Percentiles rank a stretch among this genome's conserved stretches.
Evolutionary conservation across 2,888 invertebrate species (phyloP).

Genomic region (Epirrita christyi): DNA sequence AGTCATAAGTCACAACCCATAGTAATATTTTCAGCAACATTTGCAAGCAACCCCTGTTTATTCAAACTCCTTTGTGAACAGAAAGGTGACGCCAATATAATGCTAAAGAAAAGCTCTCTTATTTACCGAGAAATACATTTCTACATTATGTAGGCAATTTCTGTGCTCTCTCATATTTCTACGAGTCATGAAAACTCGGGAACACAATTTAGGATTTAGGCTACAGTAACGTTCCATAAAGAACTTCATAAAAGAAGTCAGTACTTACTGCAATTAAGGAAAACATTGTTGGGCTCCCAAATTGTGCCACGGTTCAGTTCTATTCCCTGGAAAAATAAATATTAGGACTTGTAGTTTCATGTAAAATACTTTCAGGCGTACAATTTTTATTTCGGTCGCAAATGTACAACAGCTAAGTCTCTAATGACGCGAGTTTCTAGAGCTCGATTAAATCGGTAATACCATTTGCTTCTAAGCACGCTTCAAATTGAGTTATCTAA

Average conservation of each 20-base stretch:
- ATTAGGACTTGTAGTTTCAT: conserved; percentile 5
- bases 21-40: conserved; percentile 31
- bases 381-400: conserved; percentile 13
- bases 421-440: conserved; percentile 21
- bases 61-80: conserved; percentile 37
- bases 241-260: conserved; percentile 24
- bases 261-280: conserved; percentile 19
- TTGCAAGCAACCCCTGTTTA: conserved; percentile 30
- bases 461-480: conserved; percentile 18
- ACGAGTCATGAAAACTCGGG: conserved; percentile 22
- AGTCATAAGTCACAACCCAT: conserved; percentile 19
- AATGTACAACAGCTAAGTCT: conserved; percentile 17
- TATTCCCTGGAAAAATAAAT: conserved; percentile 8
- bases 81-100: conserved; percentile 34
- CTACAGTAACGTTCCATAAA: conserved; percentile 29
- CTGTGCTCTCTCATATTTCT: conserved; percentile 27
- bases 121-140: conserved; percentile 31
- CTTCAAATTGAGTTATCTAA: conserved; percentile 26
- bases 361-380: conserved; percentile 4
- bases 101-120: conserved; percentile 24
- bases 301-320: conserved; percentile 8
- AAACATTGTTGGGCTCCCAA: conserved; percentile 23
- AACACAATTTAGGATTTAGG: conserved; percentile 25
- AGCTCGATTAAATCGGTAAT: conserved; percentile 18
- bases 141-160: conserved; percentile 31